Percentiles rank a stretch among this genome's conserved stretches.
Conservation (phyloP, 2,113 vertebrate species). For the Morone saxatilis region DNA sequence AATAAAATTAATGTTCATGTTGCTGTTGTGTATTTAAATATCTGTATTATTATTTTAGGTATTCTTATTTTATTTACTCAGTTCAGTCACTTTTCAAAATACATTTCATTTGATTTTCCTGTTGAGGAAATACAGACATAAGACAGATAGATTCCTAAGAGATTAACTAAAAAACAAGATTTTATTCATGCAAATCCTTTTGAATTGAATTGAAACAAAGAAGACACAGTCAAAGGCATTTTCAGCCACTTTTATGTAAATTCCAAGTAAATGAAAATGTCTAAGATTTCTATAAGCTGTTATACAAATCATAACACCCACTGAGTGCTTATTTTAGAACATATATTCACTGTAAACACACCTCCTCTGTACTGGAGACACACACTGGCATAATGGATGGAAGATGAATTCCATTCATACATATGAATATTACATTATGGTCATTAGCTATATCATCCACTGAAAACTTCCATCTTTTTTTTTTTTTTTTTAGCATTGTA, state of each 20-base stretch:
- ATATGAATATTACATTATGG: conserved; percentile 3
- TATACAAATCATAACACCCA: conserved; percentile 31
- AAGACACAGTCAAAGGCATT: background rate
- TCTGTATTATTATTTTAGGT: background rate
- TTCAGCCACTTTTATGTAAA: background rate
- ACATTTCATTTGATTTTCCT: background rate
- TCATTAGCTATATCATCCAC: background rate
- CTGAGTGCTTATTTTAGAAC: conserved; percentile 36
- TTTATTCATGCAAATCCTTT: background rate
- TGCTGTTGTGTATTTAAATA: background rate
- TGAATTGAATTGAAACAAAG: background rate
- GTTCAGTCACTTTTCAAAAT: background rate
- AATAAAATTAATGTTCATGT: background rate
- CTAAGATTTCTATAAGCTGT: conserved; percentile 8
- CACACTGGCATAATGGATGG: background rate
- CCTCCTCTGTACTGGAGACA: background rate
- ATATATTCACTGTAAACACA: conserved; percentile 36
- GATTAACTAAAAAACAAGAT: background rate
- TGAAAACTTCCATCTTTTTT: background rate
- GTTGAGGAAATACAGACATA: background rate
- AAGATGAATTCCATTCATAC: conserved; percentile 19
- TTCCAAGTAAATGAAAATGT: conserved; percentile 4
- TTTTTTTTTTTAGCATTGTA: background rate
- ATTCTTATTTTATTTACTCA: background rate
- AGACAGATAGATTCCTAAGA: background rate